phyloP scores from a whole-genome alignment of 2,797 vertebrate species.

The Cryptoprocta ferox region DNA sequence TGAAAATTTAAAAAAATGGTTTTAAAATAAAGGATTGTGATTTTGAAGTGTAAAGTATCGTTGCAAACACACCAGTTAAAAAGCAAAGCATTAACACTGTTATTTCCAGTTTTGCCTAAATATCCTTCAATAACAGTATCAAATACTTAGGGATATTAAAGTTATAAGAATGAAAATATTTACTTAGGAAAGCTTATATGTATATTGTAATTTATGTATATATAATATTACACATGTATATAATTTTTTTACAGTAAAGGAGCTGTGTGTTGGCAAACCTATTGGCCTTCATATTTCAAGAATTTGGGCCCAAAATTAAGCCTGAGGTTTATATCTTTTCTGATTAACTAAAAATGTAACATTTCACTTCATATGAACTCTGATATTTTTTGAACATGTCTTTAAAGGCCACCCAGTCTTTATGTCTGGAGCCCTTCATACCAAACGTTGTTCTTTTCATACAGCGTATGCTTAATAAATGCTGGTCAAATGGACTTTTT shows the following conservation, averaged over 20 bases:
- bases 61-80: not conserved
- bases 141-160: not conserved
- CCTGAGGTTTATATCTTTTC: not conserved
- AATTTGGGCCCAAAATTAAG: not conserved
- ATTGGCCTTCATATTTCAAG: not conserved
- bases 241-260: not conserved
- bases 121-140: not conserved
- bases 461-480: conserved; percentile 37
- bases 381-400: not conserved
- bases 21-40: not conserved
- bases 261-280: not conserved
- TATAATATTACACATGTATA: not conserved
- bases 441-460: not conserved
- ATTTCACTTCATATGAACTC: not conserved
- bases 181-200: not conserved
- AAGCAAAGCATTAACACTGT: not conserved
- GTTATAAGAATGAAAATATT: not conserved
- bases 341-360: not conserved
- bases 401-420: not conserved
- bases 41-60: not conserved
- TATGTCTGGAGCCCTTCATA: not conserved
- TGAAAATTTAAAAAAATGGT: no score
- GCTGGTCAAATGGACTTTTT: conserved; percentile 56
- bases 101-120: not conserved
- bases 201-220: no score